Conservation (phyloP, 2,113 vertebrate genomes). For the Calypte anna region DNA sequence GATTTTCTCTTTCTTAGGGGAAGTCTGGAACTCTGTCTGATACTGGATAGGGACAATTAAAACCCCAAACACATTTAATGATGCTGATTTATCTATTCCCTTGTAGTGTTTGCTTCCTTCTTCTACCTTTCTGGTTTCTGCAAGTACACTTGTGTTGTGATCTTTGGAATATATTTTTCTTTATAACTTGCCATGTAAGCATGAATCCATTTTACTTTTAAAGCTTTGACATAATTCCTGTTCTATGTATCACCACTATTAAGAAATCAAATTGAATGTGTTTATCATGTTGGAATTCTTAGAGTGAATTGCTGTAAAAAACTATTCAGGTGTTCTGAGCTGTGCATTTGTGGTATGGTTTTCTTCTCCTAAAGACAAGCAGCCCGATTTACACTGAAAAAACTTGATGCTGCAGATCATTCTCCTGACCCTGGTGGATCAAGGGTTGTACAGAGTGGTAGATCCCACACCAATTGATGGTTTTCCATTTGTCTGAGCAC, state of each 20-base stretch:
- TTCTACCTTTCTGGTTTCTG: neutral
- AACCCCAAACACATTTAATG: neutral
- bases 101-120: neutral
- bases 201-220: neutral
- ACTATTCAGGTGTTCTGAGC: neutral
- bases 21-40: neutral
- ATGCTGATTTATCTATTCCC: neutral
- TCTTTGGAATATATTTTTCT: neutral
- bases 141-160: neutral
- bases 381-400: neutral
- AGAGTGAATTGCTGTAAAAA: neutral
- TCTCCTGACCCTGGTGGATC: neutral
- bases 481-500: neutral
- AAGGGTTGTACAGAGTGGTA: neutral
- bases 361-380: neutral
- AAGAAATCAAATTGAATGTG: neutral
- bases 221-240: neutral
- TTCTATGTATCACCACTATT: neutral
- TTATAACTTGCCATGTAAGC: neutral
- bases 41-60: neutral
- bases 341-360: neutral
- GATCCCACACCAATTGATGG: neutral
- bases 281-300: neutral
- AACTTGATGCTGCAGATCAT: neutral
- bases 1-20: neutral